These are phyloP conservation scores for Eleginops maclovinus DNA, from an alignment of 2,113 vertebrate genomes.

Conservation along the genomic window DNA sequence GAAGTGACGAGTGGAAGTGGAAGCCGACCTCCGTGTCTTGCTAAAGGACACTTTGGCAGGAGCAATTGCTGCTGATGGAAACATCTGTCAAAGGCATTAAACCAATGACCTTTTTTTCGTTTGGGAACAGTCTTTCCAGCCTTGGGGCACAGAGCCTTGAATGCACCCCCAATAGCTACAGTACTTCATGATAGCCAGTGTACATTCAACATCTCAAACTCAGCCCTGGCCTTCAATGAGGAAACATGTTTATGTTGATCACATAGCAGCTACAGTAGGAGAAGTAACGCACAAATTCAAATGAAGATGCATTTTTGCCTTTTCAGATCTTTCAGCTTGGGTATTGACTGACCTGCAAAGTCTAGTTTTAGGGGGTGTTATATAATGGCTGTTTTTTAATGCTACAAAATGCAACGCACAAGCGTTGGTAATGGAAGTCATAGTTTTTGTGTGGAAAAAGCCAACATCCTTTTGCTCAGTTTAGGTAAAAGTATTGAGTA, in stretches of 20 bases:
- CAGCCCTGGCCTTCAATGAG: conserved; percentile 45
- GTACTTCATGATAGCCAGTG: conserved; percentile 48
- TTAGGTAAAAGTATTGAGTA: no score
- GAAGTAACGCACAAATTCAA: conserved; percentile 58
- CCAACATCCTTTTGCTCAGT: conserved; percentile 66
- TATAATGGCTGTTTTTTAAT: conserved; percentile 17
- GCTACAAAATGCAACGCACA: conserved; percentile 58
- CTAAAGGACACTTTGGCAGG: conserved; percentile 65
- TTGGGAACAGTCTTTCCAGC: conserved; percentile 52
- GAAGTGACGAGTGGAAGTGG: conserved; percentile 18
- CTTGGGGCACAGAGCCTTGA: conserved; percentile 8
- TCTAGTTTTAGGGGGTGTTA: conserved; percentile 42
- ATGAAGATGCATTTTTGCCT: conserved; percentile 40
- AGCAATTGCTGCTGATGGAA: conserved; percentile 55
- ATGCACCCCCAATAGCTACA: conserved; percentile 46
- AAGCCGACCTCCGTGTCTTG: conserved; percentile 51
- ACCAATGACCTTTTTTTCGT: conserved; percentile 48
- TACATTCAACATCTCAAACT: conserved; percentile 74
- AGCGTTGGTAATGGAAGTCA: conserved; percentile 61
- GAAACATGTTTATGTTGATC: conserved; percentile 38
- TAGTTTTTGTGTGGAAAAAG: conserved; percentile 69
- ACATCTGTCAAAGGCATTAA: conserved; percentile 36
- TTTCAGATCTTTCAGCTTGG: conserved; percentile 52
- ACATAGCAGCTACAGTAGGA: conserved; percentile 67
- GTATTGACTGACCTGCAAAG: conserved; percentile 18